A percentile compares a stretch with the other conserved stretches of the same genome.
Conservation (phyloP, 2,113 vertebrate species). For the Gymnorhina tibicen region DNA sequence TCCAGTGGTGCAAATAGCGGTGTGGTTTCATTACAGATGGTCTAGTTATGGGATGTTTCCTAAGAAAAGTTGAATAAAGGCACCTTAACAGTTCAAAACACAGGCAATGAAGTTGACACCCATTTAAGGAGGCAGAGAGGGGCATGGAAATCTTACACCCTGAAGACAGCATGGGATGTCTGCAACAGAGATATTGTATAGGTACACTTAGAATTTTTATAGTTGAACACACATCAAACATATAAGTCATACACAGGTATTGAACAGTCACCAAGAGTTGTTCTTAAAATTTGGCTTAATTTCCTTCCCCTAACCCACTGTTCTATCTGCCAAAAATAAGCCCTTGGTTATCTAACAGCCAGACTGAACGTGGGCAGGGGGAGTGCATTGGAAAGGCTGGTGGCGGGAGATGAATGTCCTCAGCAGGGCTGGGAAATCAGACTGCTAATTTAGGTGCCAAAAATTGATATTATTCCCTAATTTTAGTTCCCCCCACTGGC, state of each 20-base stretch:
- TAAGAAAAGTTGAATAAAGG: neutral
- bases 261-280: neutral
- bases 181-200: too few relatives aligned
- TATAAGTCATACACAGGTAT: neutral
- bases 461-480: neutral
- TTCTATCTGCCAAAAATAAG: conserved; percentile 13
- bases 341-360: conserved; percentile 29
- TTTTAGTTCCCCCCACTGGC: neutral
- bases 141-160: neutral
- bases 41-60: neutral
- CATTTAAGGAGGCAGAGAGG: neutral
- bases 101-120: neutral
- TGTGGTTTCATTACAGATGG: neutral
- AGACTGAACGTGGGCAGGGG: conserved; percentile 36
- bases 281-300: neutral
- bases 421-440: neutral
- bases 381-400: neutral
- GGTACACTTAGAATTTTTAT: accelerated
- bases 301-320: neutral
- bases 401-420: neutral
- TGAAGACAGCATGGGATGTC: neutral
- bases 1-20: neutral
- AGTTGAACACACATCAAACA: neutral
- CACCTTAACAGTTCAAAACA: neutral
- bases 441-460: neutral